Base-by-base conservation (phyloP, 1,140 invertebrate genomes). In the Delia radicum region DNA sequence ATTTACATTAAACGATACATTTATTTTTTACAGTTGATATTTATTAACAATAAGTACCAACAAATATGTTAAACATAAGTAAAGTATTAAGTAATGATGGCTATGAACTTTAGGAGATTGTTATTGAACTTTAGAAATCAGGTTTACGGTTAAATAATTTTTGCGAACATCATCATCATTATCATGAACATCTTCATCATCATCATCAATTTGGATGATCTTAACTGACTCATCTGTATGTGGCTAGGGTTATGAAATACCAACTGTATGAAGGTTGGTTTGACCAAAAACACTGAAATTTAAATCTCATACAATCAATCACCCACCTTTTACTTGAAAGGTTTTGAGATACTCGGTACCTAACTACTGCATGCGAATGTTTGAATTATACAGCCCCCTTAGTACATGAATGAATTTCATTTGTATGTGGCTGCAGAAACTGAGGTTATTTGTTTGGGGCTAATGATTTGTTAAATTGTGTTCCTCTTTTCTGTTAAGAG, bases 131-230 rank as follows among this genome's bases (percentile, higher is more conserved):
- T 33, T 69, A 29, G 29, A 21, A 67, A 67, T 69, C 65, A 69
- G 29, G 65, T 69, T 69, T 69, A 69, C 65, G 65, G 65, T 69
- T 69, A 69, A 69, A 69, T 69, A 37, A 69, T 69, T 69, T 69
- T n/a, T n/a, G n/a, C n/a, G n/a, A n/a, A n/a, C n/a, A n/a, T n/a
- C n/a, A n/a, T n/a, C n/a, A n/a, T n/a, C n/a, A n/a, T n/a, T n/a
- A n/a, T n/a, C n/a, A n/a, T n/a, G n/a, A n/a, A n/a, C n/a, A n/a
- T n/a, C n/a, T n/a, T n/a, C n/a, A n/a, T n/a, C n/a, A n/a, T n/a
- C n/a, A n/a, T n/a, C n/a, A n/a, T n/a, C n/a, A n/a, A n/a, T 24
- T 63, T 63, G 62, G n/a, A 2, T 65, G 62, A 65, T 65, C 62
- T 24, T 13, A 28, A 5, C 29, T 13, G 27, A 29, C 27, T 63